Evolutionary conservation across 1,140 invertebrate species (phyloP), one percentile per base, ranked within the genome.

Genomic region (Drosophila navojoa): DNA sequence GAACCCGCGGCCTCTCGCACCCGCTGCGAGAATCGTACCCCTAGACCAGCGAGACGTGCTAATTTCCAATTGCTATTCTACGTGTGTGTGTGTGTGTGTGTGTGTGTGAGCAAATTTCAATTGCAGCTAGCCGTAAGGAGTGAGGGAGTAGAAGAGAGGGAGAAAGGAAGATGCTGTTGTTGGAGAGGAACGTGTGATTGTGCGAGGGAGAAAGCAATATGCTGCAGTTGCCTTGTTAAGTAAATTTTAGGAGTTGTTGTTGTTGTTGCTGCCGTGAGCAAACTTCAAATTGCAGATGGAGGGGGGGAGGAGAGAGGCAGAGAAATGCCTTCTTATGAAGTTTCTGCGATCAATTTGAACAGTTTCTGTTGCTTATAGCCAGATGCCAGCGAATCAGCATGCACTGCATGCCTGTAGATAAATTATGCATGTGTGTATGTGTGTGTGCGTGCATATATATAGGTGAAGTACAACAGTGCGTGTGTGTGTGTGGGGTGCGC

Each of bases 1-100:
- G 95, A 96, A 96, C 95, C 95, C 95, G 95, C 95, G 95, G 95
- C 95, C 95, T 95, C 95, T 95, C 95, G 95, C 95, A 96, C 95
- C 95, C 95, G 94, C 95, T 95, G 95, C 95, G 95, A 95, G 94
- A 95, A 95, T 95, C 95, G 95, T 95, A 95, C 95, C 95, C 94
- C 95, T 95, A 95, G 95, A 95, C 95, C 95, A 96, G 95, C 94
- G 95, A 95, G 69, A 62, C 69, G 9, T 44, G 38, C 19, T 59
- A 27, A 55, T 22, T 62, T 84, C 3, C 50, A 45, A 40, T 38
- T 10, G n/a, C n/a, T 47, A 0, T 11, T 19, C 16, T 47, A 3
- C 5, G 15, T 10, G 16, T 5, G 16, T 19, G 16, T 45, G 7
- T 19, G 1, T 38, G 2, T 35, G 9, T 11, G 15, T 11, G 15